These are phyloP conservation scores for Pycnomerus fuliginosus DNA, from an alignment of 2,888 invertebrate species.

Conservation along the genomic window DNA sequence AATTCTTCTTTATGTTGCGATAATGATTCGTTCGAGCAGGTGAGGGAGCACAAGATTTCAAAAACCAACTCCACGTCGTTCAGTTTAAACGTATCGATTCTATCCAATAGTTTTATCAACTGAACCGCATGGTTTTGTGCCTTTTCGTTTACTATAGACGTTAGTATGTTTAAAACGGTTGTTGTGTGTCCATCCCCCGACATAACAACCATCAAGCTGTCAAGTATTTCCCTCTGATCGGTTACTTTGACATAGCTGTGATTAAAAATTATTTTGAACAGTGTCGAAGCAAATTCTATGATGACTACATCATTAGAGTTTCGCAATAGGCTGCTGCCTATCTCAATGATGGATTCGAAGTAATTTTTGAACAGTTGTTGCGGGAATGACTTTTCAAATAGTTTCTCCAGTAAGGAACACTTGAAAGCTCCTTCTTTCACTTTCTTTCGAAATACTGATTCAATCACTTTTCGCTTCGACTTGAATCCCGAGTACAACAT, in stretches of 20 bases:
- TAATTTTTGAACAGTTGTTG: slow-evolving; percentile 55
- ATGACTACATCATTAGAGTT: slow-evolving; percentile 55
- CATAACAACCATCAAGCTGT: slow-evolving; percentile 42
- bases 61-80: slow-evolving; percentile 74
- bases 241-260: slow-evolving; percentile 37
- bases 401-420: slow-evolving; percentile 57
- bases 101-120: slow-evolving; percentile 70
- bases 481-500: slow-evolving; percentile 63
- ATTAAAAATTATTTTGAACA: slow-evolving; percentile 58
- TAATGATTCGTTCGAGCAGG: slow-evolving; percentile 57
- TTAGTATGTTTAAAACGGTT: slow-evolving; percentile 31
- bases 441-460: slow-evolving; percentile 63
- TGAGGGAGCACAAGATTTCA: slow-evolving; percentile 74
- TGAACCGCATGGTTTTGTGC: slow-evolving; percentile 62
- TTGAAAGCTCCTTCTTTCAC: slow-evolving; percentile 63
- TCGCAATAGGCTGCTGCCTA: slow-evolving; percentile 59
- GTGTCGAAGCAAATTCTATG: slow-evolving; percentile 60
- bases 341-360: slow-evolving; percentile 57
- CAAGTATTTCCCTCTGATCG: slow-evolving; percentile 43
- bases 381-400: slow-evolving; percentile 58
- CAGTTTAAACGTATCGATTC: slow-evolving; percentile 70
- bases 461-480: slow-evolving; percentile 62
- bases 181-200: slow-evolving; percentile 38
- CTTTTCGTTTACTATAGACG: slow-evolving; percentile 51
- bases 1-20: slow-evolving; percentile 74